Evolutionary conservation across 1,140 invertebrate species (phyloP).

Genomic region (Panagrolaimus sp.): DNA sequence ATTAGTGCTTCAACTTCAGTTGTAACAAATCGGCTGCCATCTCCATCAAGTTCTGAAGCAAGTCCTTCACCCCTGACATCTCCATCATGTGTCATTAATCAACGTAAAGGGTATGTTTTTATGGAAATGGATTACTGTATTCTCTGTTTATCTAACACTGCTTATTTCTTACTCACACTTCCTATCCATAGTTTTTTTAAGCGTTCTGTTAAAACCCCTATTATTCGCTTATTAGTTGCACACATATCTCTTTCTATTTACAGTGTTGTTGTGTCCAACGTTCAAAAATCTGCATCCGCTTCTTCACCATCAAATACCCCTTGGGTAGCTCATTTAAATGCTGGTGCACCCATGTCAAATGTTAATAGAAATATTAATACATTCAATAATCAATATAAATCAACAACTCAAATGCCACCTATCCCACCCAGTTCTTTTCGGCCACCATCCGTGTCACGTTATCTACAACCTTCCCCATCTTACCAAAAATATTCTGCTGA

Average conservation of each 20-base stretch:
- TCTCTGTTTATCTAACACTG: neutral
- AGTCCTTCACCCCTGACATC: neutral
- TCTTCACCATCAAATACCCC: slow-evolving; percentile 8
- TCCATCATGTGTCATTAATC: neutral
- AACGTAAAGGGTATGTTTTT: slow-evolving; percentile 6
- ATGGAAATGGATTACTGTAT: neutral
- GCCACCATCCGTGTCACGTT: neutral
- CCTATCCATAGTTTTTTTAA: neutral
- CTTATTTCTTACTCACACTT: neutral
- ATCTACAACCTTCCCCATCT: neutral
- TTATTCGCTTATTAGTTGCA: neutral
- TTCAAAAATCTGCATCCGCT: neutral
- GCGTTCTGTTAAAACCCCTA: neutral
- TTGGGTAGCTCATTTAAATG: slow-evolving; percentile 1
- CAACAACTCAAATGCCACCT: neutral
- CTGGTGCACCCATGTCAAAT: neutral
- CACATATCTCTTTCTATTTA: neutral
- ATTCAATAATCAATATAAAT: neutral
- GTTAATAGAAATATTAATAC: neutral
- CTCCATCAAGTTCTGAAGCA: slow-evolving; percentile 1
- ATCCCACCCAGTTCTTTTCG: neutral
- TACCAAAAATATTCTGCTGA: neutral
- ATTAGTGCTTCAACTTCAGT: slow-evolving; percentile 1
- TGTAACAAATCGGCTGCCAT: slow-evolving; percentile 7
- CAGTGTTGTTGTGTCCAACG: slow-evolving; percentile 14